Percentiles rank a stretch among this genome's conserved stretches.
phyloP scores from a whole-genome alignment of 2,113 vertebrate genomes.

The Myotis yumanensis region DNA sequence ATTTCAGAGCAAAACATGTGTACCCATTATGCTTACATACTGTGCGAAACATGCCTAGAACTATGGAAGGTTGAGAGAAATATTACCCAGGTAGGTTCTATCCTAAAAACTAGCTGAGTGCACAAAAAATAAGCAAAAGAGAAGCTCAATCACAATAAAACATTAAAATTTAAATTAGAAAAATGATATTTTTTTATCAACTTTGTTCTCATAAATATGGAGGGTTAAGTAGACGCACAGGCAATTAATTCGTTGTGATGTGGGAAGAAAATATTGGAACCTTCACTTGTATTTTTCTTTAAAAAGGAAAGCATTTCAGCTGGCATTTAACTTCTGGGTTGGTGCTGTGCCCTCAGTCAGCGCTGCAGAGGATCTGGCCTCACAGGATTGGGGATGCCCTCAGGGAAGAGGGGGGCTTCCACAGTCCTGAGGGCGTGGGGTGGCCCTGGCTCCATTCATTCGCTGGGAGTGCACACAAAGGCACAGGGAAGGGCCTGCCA shows the following conservation, averaged over 20 bases:
- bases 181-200: background rate
- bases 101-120: background rate
- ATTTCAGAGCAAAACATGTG: background rate
- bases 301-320: background rate
- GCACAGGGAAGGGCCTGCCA: background rate
- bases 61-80: background rate
- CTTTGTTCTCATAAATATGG: background rate
- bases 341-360: background rate
- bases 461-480: background rate
- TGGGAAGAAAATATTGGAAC: background rate
- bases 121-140: background rate
- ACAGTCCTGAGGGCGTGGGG: accelerated
- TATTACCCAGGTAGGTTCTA: background rate
- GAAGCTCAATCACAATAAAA: background rate
- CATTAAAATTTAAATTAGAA: background rate
- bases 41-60: background rate
- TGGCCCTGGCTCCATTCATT: background rate
- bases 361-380: background rate
- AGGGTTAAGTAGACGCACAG: background rate
- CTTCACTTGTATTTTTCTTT: background rate
- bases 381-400: background rate
- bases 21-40: background rate
- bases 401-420: background rate
- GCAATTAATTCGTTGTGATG: background rate
- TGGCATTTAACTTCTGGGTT: background rate